Conservation (phyloP, 2,888 invertebrate genomes). For the Ichneumoninae sp. region DNA sequence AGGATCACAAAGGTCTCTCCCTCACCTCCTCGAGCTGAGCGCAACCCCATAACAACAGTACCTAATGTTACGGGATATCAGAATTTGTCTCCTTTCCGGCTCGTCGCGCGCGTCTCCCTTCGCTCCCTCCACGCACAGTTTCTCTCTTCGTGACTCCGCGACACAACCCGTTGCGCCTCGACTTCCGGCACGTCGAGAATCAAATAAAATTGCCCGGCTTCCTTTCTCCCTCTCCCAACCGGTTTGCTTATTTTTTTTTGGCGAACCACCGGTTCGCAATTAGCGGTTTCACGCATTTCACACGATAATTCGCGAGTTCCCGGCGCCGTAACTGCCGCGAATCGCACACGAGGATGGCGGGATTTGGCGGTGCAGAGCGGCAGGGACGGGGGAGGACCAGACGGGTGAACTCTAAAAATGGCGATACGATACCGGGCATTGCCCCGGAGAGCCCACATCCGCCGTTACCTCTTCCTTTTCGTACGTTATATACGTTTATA, state of each 20-base stretch:
- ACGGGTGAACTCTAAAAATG: constrained; percentile 49
- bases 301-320: constrained; percentile 60
- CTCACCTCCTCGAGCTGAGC: neutral
- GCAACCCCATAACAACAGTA: constrained; percentile 13
- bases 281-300: constrained; percentile 71
- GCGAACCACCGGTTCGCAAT: constrained; percentile 70
- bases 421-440: constrained; percentile 42
- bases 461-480: constrained; percentile 49
- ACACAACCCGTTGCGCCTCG: constrained; percentile 29
- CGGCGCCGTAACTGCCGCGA: constrained; percentile 35
- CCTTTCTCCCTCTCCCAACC: constrained; percentile 39
- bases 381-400: constrained; percentile 21
- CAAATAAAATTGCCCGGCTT: constrained; percentile 50
- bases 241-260: constrained; percentile 32
- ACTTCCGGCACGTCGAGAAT: constrained; percentile 45
- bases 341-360: constrained; percentile 57
- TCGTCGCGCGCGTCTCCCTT: constrained; percentile 3
- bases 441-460: constrained; percentile 12
- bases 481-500: constrained; percentile 41
- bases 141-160: constrained; percentile 28
- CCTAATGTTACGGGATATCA: constrained; percentile 29
- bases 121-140: constrained; percentile 10
- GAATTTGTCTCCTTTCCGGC: constrained; percentile 48
- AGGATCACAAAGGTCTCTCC: constrained; percentile 37
- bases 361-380: constrained; percentile 20